Conservation (phyloP, 1,140 invertebrate genomes). For the Dreissena polymorpha region DNA sequence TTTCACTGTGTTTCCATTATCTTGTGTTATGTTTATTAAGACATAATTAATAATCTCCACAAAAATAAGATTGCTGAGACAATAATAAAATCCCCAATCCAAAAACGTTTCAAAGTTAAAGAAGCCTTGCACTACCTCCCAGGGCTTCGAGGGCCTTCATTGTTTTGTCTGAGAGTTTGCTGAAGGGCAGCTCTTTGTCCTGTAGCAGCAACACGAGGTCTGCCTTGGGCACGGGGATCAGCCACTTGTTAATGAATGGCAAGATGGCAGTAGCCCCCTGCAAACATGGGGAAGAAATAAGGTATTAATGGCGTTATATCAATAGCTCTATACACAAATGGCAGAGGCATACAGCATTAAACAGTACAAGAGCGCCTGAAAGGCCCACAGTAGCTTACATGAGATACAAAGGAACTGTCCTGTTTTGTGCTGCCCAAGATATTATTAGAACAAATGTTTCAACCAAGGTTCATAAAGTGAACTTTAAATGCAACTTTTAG, state of each 20-base stretch:
- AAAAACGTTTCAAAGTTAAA: neutral
- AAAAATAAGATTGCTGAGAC: neutral
- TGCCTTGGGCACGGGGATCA: conserved; percentile 11
- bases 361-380: no score
- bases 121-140: neutral
- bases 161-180: conserved; percentile 21
- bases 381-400: no score
- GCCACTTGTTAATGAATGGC: conserved; percentile 21
- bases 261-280: conserved; percentile 21
- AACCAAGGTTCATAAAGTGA: no score
- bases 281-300: neutral
- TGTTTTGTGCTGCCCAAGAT: no score
- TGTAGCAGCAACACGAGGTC: conserved; percentile 28
- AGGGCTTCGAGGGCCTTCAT: conserved; percentile 11
- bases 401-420: no score
- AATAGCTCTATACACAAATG: no score
- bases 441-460: no score
- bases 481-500: no score
- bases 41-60: neutral
- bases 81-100: neutral
- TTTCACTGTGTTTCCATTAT: no score
- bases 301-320: no score
- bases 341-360: no score
- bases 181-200: conserved; percentile 33
- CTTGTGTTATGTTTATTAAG: neutral